Conservation (phyloP, 2,113 vertebrate species). For the Empidonax traillii region DNA sequence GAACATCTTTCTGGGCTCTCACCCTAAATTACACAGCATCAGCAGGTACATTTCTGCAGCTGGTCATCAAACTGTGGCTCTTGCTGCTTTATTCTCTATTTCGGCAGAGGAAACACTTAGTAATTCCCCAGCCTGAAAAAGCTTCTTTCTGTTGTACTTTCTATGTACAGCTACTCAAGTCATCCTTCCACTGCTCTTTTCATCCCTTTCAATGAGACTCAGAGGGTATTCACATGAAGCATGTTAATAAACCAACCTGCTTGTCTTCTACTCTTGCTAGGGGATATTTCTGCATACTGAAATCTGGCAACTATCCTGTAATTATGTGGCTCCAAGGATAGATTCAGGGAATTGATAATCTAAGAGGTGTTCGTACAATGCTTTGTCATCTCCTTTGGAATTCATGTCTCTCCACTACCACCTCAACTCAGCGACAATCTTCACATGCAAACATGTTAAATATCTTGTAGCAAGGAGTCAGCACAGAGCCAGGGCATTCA, state of each 20-base stretch:
- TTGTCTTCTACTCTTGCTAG: not conserved
- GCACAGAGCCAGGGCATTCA: not conserved
- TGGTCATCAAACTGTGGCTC: not conserved
- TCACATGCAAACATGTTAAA: not conserved
- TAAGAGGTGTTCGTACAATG: not conserved
- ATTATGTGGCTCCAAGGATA: not conserved
- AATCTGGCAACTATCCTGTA: not conserved
- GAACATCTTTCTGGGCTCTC: not conserved
- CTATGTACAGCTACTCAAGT: not conserved
- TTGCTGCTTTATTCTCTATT: not conserved
- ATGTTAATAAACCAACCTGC: not conserved
- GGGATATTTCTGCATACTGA: not conserved
- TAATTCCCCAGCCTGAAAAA: not conserved
- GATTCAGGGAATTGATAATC: not conserved
- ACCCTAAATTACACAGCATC: not conserved
- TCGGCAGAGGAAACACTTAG: not conserved
- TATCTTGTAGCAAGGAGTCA: not conserved
- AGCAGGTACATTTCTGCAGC: not conserved
- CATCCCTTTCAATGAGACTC: not conserved
- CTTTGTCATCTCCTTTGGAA: not conserved
- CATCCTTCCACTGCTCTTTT: not conserved
- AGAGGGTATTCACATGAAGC: not conserved
- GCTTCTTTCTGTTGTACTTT: not conserved
- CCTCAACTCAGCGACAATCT: not conserved
- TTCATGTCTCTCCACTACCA: not conserved